These are phyloP conservation scores for Chionomys nivalis DNA, from an alignment of 2,113 vertebrate species.

Conservation along the genomic window DNA sequence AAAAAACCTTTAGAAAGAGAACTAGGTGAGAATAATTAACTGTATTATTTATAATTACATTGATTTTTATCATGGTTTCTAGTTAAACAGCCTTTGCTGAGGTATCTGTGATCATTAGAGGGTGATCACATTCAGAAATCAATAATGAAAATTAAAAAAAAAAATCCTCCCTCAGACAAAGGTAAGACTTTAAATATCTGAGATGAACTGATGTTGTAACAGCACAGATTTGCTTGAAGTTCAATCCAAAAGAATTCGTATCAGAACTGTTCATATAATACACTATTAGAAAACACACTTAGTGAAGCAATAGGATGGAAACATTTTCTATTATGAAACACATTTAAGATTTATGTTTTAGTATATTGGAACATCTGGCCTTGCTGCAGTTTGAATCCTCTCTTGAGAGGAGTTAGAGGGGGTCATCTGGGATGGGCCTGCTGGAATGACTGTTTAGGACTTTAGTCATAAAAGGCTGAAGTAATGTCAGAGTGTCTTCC, in stretches of 20 bases:
- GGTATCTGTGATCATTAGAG: conserved; percentile 39
- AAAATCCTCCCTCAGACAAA: background rate
- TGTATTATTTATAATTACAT: conserved; percentile 16
- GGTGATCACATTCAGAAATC: conserved; percentile 5
- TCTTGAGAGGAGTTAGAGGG: background rate
- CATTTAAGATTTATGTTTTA: background rate
- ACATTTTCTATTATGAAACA: conserved; percentile 21
- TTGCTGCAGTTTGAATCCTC: conserved; percentile 48
- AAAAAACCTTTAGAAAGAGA: background rate
- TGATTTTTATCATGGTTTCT: conserved; percentile 20
- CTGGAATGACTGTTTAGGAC: background rate
- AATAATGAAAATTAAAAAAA: background rate
- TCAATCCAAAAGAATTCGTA: conserved; percentile 8
- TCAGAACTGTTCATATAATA: background rate
- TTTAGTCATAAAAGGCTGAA: background rate
- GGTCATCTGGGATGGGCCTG: background rate
- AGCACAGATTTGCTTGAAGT: conserved; percentile 36
- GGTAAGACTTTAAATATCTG: background rate
- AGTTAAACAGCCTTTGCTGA: conserved; percentile 38
- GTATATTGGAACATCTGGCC: background rate
- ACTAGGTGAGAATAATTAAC: background rate
- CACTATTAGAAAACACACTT: background rate
- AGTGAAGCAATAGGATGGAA: conserved; percentile 8
- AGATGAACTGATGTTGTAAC: background rate
- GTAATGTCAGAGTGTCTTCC: background rate